Percentiles rank a stretch among this genome's conserved stretches.
Conservation (phyloP, 2,797 vertebrate genomes). For the Sciaenops ocellatus region DNA sequence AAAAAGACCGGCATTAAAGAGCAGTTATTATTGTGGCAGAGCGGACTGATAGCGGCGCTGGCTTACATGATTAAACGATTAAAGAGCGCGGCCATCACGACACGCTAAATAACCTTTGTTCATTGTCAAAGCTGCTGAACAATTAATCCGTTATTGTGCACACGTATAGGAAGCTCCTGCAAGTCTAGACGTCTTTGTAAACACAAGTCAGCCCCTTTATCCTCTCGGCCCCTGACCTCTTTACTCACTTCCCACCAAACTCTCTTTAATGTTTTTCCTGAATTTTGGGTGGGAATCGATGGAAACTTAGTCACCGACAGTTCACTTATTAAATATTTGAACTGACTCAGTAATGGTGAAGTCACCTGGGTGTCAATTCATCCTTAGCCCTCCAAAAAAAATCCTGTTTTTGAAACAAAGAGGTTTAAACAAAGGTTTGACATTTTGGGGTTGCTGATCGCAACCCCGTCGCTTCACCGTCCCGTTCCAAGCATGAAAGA, state of each 20-base stretch:
- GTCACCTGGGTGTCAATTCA: background rate
- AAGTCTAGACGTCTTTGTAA: slow-evolving; percentile 64
- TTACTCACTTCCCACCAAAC: slow-evolving; percentile 33
- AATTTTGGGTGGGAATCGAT: slow-evolving; percentile 3
- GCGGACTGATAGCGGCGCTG: slow-evolving; percentile 67
- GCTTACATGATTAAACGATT: slow-evolving; percentile 25
- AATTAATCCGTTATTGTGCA: slow-evolving; percentile 51
- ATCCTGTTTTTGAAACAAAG: too few species aligned
- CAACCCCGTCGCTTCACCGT: too few species aligned
- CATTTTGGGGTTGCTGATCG: too few species aligned
- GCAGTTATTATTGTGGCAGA: slow-evolving; percentile 80
- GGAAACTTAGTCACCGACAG: slow-evolving; percentile 9
- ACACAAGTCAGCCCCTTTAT: slow-evolving; percentile 38
- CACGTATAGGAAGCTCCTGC: slow-evolving; percentile 50
- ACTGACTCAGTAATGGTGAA: background rate
- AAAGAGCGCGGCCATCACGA: slow-evolving; percentile 34
- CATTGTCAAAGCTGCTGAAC: slow-evolving; percentile 54
- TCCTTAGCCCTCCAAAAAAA: background rate
- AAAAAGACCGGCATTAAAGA: slow-evolving; percentile 88
- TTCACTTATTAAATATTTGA: slow-evolving; percentile 7
- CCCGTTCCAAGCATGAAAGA: too few species aligned
- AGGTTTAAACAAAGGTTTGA: too few species aligned
- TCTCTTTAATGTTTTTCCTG: slow-evolving; percentile 10
- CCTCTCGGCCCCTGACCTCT: slow-evolving; percentile 43
- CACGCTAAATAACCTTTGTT: slow-evolving; percentile 48